Conservation (phyloP, 2,888 invertebrate species). For the Maniola hyperantus region DNA sequence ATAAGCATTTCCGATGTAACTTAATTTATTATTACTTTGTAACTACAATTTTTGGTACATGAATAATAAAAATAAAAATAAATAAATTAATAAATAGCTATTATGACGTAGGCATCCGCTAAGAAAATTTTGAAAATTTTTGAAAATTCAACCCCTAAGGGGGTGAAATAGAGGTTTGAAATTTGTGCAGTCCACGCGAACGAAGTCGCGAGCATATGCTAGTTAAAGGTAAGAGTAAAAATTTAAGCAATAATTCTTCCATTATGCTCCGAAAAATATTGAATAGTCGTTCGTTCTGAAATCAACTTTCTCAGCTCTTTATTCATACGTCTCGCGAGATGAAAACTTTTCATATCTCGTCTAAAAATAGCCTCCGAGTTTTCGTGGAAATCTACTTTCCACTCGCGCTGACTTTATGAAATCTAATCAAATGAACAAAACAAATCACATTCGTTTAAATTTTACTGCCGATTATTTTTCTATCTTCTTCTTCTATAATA, state of each 20-base stretch:
- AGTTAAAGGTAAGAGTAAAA: slow-evolving; percentile 7
- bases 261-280: slow-evolving; percentile 30
- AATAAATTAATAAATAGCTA: no score
- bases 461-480: neutral
- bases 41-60: no score
- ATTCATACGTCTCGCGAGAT: slow-evolving; percentile 40
- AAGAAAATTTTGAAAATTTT: no score
- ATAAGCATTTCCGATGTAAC: no score
- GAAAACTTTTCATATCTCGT: slow-evolving; percentile 42
- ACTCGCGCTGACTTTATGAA: slow-evolving; percentile 27
- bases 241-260: slow-evolving; percentile 23
- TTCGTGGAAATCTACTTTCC: slow-evolving; percentile 38
- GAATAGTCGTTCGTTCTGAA: slow-evolving; percentile 33
- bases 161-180: no score
- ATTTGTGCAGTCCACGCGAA: no score
- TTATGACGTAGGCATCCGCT: no score
- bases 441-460: slow-evolving; percentile 1
- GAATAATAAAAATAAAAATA: no score
- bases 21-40: no score
- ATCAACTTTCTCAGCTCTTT: slow-evolving; percentile 38
- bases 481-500: no score
- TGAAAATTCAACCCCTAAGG: no score
- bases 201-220: no score
- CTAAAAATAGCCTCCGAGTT: slow-evolving; percentile 38
- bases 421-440: slow-evolving; percentile 35